Conservation (phyloP, 2,888 invertebrate genomes). For the Drosophila meridiana region DNA sequence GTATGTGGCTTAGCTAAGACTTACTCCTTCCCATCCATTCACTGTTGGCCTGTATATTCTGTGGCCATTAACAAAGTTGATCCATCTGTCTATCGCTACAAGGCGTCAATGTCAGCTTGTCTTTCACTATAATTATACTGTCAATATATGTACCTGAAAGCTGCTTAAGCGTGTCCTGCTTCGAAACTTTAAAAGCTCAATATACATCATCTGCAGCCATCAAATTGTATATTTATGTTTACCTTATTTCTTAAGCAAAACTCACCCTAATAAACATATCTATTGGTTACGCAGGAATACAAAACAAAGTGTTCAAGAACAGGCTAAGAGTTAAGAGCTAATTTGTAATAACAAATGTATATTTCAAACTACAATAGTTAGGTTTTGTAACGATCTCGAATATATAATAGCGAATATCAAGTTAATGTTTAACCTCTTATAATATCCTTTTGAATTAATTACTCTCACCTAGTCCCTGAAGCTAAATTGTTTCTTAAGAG, state of each 20-base stretch:
- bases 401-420: no score
- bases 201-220: neutral
- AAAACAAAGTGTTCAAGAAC: no score
- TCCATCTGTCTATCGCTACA: neutral
- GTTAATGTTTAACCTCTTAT: no score
- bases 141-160: neutral
- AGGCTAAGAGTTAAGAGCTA: no score
- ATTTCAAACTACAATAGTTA: no score
- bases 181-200: neutral
- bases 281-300: no score
- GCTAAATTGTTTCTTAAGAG: no score
- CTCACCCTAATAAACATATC: no score
- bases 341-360: no score
- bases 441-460: no score
- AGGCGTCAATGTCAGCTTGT: neutral
- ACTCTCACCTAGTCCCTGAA: no score
- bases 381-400: no score
- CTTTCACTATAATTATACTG: neutral
- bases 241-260: neutral
- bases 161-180: neutral
- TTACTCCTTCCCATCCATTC: neutral
- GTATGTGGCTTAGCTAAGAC: constrained; percentile 15
- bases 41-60: neutral
- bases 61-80: neutral
- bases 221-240: neutral